Conservation (phyloP, 2,797 vertebrate species). For the Okamejei kenojei region DNA sequence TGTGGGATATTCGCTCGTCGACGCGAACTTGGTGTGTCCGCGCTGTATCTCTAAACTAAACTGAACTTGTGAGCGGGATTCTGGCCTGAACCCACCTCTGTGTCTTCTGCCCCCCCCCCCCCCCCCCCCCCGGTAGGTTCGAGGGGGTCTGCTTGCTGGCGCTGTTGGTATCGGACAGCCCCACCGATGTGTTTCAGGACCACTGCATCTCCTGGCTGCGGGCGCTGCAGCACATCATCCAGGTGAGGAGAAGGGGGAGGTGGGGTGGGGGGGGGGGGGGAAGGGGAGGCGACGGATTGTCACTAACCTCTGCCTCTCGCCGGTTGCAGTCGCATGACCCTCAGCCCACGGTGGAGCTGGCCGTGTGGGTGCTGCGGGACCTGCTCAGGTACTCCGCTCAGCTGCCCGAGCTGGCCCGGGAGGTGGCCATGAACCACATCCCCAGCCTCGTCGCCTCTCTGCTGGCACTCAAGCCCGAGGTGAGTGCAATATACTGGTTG, state of each 20-base stretch:
- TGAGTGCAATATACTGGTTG: constrained; percentile 46
- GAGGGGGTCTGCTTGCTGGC: constrained; percentile 80
- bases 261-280: no score
- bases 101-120: neutral
- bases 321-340: constrained; percentile 73
- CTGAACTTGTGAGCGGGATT: no score
- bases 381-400: constrained; percentile 75
- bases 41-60: no score
- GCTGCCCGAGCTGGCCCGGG: constrained; percentile 69
- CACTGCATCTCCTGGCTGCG: constrained; percentile 82
- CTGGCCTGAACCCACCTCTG: no score
- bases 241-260: constrained; percentile 56
- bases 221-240: constrained; percentile 75
- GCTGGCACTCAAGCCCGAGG: constrained; percentile 76
- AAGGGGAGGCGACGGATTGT: neutral
- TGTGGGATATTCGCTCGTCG: no score
- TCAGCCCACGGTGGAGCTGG: constrained; percentile 68
- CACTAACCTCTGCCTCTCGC: neutral
- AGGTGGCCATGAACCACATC: constrained; percentile 78
- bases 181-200: constrained; percentile 75
- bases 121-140: constrained; percentile 54
- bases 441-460: constrained; percentile 80
- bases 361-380: constrained; percentile 69
- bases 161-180: constrained; percentile 77
- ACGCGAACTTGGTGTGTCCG: no score